Conservation (phyloP, 2,113 vertebrate species). For the Saguinus midas region DNA sequence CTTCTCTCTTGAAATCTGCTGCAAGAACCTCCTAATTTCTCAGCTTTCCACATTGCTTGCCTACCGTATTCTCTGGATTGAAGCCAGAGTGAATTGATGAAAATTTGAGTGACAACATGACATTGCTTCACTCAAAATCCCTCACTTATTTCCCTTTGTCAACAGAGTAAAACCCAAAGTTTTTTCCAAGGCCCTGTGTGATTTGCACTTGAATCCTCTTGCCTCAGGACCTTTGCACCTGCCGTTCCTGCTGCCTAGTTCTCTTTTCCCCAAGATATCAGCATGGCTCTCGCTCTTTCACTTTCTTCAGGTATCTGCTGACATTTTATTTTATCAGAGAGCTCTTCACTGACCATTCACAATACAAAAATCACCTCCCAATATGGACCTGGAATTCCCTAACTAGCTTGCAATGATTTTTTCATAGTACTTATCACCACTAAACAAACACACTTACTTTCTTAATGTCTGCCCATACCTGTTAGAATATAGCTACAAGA, state of each 20-base stretch:
- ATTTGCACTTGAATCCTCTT: not conserved
- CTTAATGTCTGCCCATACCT: not conserved
- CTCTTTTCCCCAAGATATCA: not conserved
- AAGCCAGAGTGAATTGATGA: not conserved
- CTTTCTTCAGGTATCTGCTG: not conserved
- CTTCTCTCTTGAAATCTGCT: not conserved
- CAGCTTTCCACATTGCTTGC: not conserved
- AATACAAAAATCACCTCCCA: not conserved
- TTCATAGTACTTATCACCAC: not conserved
- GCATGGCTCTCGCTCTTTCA: not conserved
- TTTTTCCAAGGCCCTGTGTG: not conserved
- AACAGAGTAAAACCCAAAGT: not conserved
- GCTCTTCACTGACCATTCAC: not conserved
- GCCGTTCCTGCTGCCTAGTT: not conserved
- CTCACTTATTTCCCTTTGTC: not conserved
- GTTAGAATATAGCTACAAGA: not conserved
- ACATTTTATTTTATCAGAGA: not conserved
- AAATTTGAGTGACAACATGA: not conserved
- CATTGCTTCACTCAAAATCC: not conserved
- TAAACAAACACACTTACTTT: not conserved
- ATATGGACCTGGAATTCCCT: not conserved
- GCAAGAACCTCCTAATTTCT: not conserved
- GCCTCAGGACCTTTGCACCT: not conserved
- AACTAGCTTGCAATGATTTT: not conserved
- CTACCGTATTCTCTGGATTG: not conserved